These are phyloP conservation scores for Baccha elongata DNA, from an alignment of 2,888 invertebrate species.

Conservation along the genomic window DNA sequence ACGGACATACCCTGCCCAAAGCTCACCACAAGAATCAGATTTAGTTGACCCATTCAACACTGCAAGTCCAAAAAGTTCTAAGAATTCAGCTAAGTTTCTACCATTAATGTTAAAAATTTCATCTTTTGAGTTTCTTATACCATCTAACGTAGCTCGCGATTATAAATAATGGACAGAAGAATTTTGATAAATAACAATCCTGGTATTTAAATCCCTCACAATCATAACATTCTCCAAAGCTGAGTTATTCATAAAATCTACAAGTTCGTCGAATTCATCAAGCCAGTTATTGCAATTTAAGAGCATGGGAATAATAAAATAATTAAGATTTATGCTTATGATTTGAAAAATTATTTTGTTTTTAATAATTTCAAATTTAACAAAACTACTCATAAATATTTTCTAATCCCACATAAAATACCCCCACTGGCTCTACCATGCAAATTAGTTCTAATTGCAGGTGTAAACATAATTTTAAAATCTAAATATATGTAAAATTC, in stretches of 20 bases:
- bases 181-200: background rate
- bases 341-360: no score
- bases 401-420: no score
- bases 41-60: background rate
- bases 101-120: background rate
- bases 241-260: background rate
- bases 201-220: background rate
- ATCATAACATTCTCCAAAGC: background rate
- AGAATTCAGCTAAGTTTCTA: no score
- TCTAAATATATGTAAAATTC: no score
- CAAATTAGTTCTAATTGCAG: no score
- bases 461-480: no score
- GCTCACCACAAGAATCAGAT: background rate
- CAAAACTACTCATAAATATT: no score
- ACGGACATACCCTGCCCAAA: background rate
- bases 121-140: background rate
- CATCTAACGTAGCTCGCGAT: background rate
- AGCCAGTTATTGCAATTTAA: background rate
- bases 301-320: background rate
- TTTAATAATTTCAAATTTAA: no score
- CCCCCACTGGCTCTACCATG: no score
- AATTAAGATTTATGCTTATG: background rate
- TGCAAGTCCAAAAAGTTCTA: background rate
- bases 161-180: background rate
- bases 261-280: background rate